These are phyloP conservation scores for Dipodomys ordii DNA, from an alignment of 2,113 vertebrate genomes.

Conservation along the genomic window DNA sequence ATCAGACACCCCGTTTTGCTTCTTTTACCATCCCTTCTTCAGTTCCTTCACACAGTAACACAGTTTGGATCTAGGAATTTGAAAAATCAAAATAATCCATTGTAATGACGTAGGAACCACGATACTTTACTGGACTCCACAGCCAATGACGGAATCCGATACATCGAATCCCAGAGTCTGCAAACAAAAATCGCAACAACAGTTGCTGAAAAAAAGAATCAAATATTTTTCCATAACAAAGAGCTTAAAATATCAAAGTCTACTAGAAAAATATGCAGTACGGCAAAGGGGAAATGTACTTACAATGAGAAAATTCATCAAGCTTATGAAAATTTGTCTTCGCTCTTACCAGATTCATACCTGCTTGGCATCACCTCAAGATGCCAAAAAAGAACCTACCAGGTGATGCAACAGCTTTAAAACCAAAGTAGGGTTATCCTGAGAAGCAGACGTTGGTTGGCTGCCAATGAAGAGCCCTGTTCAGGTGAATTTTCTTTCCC, in stretches of 20 bases:
- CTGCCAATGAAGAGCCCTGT: fast-evolving
- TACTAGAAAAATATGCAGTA: neutral
- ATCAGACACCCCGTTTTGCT: neutral
- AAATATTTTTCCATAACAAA: neutral
- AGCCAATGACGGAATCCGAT: neutral
- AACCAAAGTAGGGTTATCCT: neutral
- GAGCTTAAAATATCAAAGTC: neutral
- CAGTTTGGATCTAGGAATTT: neutral
- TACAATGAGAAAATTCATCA: neutral
- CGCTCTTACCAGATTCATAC: neutral
- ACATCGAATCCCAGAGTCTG: slow-evolving; percentile 4
- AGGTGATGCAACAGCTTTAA: neutral
- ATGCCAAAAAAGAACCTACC: neutral
- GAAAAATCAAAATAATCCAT: slow-evolving; percentile 23
- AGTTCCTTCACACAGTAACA: neutral
- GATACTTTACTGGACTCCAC: neutral
- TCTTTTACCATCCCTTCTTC: neutral
- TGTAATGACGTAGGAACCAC: neutral
- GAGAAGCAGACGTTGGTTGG: neutral
- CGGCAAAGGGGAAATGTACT: neutral
- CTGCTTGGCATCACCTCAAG: neutral
- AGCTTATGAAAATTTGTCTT: neutral
- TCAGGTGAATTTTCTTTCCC: neutral
- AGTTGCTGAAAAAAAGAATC: neutral
- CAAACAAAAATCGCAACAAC: neutral